These are phyloP conservation scores for Danaus plexippus DNA, from an alignment of 1,140 invertebrate genomes.

Conservation along the genomic window DNA sequence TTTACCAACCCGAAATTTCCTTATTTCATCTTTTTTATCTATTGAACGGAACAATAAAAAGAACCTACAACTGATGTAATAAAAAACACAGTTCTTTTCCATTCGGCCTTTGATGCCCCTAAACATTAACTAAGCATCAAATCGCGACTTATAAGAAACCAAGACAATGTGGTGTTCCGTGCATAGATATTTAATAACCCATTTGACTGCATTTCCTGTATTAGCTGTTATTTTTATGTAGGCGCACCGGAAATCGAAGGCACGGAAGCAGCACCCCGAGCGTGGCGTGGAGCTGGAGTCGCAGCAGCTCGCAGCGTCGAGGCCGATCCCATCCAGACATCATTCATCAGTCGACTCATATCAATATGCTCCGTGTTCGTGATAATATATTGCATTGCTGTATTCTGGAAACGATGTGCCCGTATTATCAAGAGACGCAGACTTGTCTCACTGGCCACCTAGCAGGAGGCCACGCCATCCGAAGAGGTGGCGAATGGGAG, in stretches of 20 bases:
- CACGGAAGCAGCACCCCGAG: constrained; percentile 46
- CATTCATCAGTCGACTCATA: constrained; percentile 26
- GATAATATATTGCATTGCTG: constrained; percentile 35
- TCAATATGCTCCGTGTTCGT: constrained; percentile 35
- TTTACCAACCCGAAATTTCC: too few species aligned
- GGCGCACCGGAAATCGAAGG: constrained; percentile 52
- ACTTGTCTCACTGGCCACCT: constrained; percentile 50
- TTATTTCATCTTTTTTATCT: too few species aligned
- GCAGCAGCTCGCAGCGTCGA: constrained; percentile 31
- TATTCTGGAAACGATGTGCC: constrained; percentile 49
- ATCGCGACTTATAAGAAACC: too few species aligned
- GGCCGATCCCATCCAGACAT: constrained; percentile 20
- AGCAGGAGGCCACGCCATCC: constrained; percentile 21
- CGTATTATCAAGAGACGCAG: constrained; percentile 45
- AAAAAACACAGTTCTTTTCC: too few species aligned
- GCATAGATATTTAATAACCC: too few species aligned
- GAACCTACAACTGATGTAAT: too few species aligned
- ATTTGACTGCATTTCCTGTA: neutral
- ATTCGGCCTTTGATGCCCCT: too few species aligned
- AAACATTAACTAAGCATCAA: too few species aligned
- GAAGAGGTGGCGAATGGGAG: neutral
- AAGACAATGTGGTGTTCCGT: too few species aligned
- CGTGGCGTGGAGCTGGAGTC: constrained; percentile 52
- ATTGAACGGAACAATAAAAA: too few species aligned
- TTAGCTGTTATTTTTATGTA: constrained; percentile 13